These are phyloP conservation scores for Pelecanus crispus DNA, from an alignment of 2,113 vertebrate species.

Conservation along the genomic window DNA sequence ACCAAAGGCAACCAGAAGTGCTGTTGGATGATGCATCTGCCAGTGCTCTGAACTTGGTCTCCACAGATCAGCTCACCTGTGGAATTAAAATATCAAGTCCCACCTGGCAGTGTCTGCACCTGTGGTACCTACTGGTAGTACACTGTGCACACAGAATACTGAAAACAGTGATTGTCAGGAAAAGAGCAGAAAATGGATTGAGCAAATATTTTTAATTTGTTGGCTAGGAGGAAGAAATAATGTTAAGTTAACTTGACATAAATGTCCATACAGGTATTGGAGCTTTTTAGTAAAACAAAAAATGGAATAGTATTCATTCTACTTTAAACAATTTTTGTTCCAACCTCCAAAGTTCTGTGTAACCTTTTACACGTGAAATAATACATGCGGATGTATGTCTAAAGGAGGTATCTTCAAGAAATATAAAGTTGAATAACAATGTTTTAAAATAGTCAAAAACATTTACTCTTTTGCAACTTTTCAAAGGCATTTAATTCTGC, in stretches of 20 bases:
- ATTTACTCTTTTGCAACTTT: neutral
- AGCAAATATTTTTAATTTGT: neutral
- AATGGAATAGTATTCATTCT: neutral
- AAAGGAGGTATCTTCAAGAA: neutral
- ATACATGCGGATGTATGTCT: neutral
- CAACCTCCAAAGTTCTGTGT: neutral
- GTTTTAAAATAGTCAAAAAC: neutral
- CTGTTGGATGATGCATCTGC: neutral
- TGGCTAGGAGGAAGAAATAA: neutral
- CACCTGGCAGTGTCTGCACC: neutral
- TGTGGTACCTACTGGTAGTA: neutral
- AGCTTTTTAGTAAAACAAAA: neutral
- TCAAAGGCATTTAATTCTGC: neutral
- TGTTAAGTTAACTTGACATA: neutral
- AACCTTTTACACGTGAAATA: neutral
- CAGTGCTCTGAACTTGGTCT: neutral
- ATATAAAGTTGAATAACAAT: neutral
- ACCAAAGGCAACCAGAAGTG: neutral
- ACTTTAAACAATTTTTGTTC: neutral
- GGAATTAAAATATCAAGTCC: neutral
- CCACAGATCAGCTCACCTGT: neutral
- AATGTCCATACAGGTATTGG: neutral
- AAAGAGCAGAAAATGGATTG: neutral
- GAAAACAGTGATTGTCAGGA: neutral
- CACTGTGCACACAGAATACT: neutral